Base-by-base conservation (phyloP, 2,797 vertebrate species). In the Halcyon leucocephala region DNA sequence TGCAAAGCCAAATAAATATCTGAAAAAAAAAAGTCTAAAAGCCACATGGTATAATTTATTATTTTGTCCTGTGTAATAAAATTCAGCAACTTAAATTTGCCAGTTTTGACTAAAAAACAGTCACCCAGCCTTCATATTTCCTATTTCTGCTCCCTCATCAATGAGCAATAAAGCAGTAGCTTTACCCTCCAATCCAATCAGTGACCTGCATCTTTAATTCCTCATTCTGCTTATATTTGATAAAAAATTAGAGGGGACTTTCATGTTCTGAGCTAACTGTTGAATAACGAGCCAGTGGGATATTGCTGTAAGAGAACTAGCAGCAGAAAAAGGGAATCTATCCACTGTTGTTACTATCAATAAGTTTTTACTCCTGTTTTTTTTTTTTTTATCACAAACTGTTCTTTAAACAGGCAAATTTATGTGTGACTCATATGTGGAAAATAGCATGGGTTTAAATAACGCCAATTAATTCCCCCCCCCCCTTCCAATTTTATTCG, bases 371-470 rank as follows among this genome's bases (percentile, higher is more conserved):
- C 39, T 89, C 61, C 20, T 48, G 2, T 1, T 41, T 89, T 91
- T 93, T 41, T 89, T 91, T 93, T 49, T 52, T 90, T 91, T 93
- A 82, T 80, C 51, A 35, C 71, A 73, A 90, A 90, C 84, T 46
- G 14, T 52, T 90, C 83, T 90, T 89, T 33, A 71, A 87, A 70
- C 60, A 70, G 61, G 35, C 46, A 67, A 51, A 73, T 83, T 81
- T 84, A 9, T 60, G n/a, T 71, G 41, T 94, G 95, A 95, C 35
- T 94, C 66, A 57, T 78, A 64, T 46, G 49, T 88, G 70, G 66
- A 90, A 93, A 95, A 90, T 74, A 87, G 66, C 76, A 76, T 44
- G 28, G 69, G 31, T 73, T 94, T 91, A 91, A 94, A 78, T 82
- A 93, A 89, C 57, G 35, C 80, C 70, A 87, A 93, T 93, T 90